Base-by-base conservation (phyloP, 2,888 invertebrate species). In the Thumatha senex region DNA sequence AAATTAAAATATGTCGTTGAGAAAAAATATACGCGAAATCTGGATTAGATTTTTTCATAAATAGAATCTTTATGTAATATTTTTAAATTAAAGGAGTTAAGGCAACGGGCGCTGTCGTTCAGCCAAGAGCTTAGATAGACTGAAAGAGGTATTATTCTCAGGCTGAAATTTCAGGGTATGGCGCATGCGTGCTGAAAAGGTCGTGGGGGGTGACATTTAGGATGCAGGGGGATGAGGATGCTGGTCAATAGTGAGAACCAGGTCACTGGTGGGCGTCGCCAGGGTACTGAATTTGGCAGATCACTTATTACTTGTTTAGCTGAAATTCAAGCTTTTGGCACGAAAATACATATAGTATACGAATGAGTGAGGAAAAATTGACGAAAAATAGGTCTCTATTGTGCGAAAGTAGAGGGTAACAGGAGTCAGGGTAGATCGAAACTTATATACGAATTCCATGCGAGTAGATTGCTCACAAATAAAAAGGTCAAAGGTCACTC, bases 11-110 rank as follows among this genome's bases (percentile, higher is more conserved):
- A 46, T 89, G 86, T 33, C 82, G 73, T 42, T 79, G 61, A 29
- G 84, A 84, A 69, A 77, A 82, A 49, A 80, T 78, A 54, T 57
- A 78, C 70, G 63, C 73, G 72, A 49, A 74, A 65, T 65, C 67
- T 74, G 31, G 76, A 75, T 75, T 80, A 67, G 76, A 77, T 78
- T 84, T 81, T 88, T 81, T 88, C 89, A 90, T 89, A 89, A 75
- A 89, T 86, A 77, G 73, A 61, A 64, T 54, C 3, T 51, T 24
- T 4, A 24, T 43, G 9, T 11, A 58, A 60, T 57, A 58, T 60
- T 61, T 55, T 52, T 54, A 54, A 52, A 50, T 57, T 51, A 43
- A 40, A 39, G 43, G 54, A 40, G 41, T 51, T 61, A 54, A 60
- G 52, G 63, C 62, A 70, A 72, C 64, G 59, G 31, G 58, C 61